Conservation (phyloP, 2,113 vertebrate species). For the Tachysurus fulvidraco region DNA sequence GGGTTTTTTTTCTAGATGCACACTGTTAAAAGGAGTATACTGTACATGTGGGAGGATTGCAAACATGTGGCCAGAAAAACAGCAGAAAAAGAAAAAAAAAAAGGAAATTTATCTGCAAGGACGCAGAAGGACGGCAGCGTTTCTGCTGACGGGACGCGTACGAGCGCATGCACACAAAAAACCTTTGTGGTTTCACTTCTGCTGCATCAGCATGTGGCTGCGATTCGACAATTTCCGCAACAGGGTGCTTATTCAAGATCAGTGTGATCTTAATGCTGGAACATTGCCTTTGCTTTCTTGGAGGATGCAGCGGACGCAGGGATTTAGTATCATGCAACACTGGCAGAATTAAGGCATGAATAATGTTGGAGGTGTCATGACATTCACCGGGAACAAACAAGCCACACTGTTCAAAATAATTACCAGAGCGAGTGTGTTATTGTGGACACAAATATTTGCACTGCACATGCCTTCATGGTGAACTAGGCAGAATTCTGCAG, state of each 20-base stretch:
- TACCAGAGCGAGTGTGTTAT: not conserved
- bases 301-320: not conserved
- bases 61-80: slow-evolving; percentile 6
- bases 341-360: not conserved
- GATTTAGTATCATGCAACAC: not conserved
- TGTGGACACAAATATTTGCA: not conserved
- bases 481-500: not conserved
- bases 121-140: not conserved
- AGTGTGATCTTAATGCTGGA: not conserved
- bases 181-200: slow-evolving; percentile 34
- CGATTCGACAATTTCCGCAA: not conserved
- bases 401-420: not conserved
- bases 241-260: slow-evolving; percentile 20
- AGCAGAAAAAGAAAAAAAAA: not conserved
- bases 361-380: not conserved
- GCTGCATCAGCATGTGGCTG: slow-evolving; percentile 13
- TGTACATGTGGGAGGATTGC: slow-evolving; percentile 27
- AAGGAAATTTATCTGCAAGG: not conserved
- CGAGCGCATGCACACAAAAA: not conserved
- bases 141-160: not conserved
- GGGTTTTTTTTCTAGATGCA: not conserved
- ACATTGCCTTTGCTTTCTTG: not conserved
- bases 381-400: not conserved
- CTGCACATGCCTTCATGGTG: not conserved
- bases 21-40: slow-evolving; percentile 22